Percentiles rank a stretch among this genome's conserved stretches.
Conservation (phyloP, 2,888 invertebrate genomes). For the Nasonia oneida region DNA sequence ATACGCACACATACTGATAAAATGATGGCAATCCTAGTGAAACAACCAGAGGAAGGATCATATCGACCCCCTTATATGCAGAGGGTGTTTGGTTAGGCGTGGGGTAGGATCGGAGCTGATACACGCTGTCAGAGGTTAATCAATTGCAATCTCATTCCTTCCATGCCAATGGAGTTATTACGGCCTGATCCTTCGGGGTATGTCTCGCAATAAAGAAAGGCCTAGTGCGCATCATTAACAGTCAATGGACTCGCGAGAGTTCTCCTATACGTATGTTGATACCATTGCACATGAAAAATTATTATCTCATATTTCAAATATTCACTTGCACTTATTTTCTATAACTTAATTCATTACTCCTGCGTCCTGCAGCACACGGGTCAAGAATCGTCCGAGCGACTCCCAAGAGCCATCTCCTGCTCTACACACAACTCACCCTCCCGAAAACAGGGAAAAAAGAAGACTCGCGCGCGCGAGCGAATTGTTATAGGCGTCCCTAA, state of each 20-base stretch:
- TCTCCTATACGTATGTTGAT: background rate
- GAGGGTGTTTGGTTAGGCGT: background rate
- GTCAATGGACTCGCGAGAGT: slow-evolving; percentile 11
- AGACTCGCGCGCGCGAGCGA: slow-evolving; percentile 59
- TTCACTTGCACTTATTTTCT: no score
- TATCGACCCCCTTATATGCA: background rate
- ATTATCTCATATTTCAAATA: background rate
- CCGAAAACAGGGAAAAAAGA: slow-evolving; percentile 48
- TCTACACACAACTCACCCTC: background rate
- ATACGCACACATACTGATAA: background rate
- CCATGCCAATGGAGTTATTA: slow-evolving; percentile 21
- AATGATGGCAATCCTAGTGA: background rate
- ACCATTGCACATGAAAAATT: background rate
- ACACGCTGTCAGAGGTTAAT: slow-evolving; percentile 16
- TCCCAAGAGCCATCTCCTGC: background rate
- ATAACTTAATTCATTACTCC: no score
- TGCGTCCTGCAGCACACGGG: background rate
- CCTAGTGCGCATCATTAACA: slow-evolving; percentile 11
- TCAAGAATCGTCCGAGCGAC: background rate
- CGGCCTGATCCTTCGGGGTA: background rate
- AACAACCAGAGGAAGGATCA: background rate
- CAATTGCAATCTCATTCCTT: slow-evolving; percentile 31
- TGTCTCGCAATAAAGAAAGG: background rate
- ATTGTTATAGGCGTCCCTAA: slow-evolving; percentile 76
- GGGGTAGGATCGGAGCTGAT: background rate